A percentile compares a stretch with the other conserved stretches of the same genome.
Conservation (phyloP, 1,140 invertebrate genomes). For the Camponotus vicinus region DNA sequence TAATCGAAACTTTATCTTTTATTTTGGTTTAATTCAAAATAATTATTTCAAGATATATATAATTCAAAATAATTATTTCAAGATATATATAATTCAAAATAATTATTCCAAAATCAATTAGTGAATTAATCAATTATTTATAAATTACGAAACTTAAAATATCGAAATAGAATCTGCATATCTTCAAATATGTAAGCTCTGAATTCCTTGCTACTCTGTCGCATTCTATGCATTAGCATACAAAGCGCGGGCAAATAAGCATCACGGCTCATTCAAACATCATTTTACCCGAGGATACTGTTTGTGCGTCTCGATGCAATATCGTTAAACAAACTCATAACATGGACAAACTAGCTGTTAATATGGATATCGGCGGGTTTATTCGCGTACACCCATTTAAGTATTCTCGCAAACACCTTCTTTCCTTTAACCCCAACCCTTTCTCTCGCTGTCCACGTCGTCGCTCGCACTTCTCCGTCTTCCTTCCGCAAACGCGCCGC, state of each 20-base stretch:
- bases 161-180: neutral
- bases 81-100: too few species aligned
- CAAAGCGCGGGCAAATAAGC: constrained; percentile 60
- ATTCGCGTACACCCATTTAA: constrained; percentile 69
- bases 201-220: constrained; percentile 9
- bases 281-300: constrained; percentile 55
- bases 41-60: too few species aligned
- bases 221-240: constrained; percentile 32
- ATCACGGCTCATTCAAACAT: constrained; percentile 34
- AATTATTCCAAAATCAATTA: neutral
- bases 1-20: neutral
- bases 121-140: neutral
- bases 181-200: neutral
- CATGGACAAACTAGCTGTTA: constrained; percentile 70
- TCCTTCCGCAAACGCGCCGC: constrained; percentile 32
- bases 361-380: constrained; percentile 63
- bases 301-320: constrained; percentile 57
- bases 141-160: neutral
- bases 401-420: constrained; percentile 67
- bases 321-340: constrained; percentile 78
- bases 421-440: neutral
- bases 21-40: neutral
- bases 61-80: neutral
- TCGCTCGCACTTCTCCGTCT: constrained; percentile 52
- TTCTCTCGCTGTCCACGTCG: constrained; percentile 43